Evolutionary conservation across 2,113 vertebrate genomes (phyloP), one percentile per base, ranked within the genome.

Genomic region (Python bivittatus): DNA sequence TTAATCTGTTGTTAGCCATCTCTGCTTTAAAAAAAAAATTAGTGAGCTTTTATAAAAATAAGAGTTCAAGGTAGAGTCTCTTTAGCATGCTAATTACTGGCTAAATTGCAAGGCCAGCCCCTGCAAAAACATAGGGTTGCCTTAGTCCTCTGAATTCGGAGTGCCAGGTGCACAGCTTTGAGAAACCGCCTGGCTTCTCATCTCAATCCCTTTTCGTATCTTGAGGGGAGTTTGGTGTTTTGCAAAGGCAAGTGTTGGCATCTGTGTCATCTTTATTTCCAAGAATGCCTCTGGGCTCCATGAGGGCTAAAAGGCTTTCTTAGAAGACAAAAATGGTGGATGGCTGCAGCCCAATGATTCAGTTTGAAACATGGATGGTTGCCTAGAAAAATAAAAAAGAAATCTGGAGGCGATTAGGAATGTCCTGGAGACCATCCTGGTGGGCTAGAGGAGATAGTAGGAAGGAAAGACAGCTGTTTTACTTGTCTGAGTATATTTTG

Each of bases 11-110:
- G 29, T 64, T 89, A 29, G 8, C 33, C 84, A 25, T 96, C 93
- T 84, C 92, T 96, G 22, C 93, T 95, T 94, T 92, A 60, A 22
- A 9, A 92, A 13, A 60, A 13, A 10, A 15, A 84, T 22, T 72
- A 44, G 22, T 72, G 23, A 22, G 4, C 68, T 60, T 60, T 83
- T 58, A 48, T 83, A 84, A 61, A 58, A 33, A 93, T 89, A 94
- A 91, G 94, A 96, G 93, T 95, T 94, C 93, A 94, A 95, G 92
- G 91, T 90, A 92, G 85, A 84, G 2, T 79, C 88, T 96, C 88
- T 61, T 89, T 87, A 4, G 93, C 93, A 53, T 72, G 85, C 27
- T 95, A 94, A 93, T 91, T 93, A 89, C 93, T 89, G 93, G 90
- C 91, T 90, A 93, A 93, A 94, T 89, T 93, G 72, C 93, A 96